These are phyloP conservation scores for Tichodroma muraria DNA, from an alignment of 2,113 vertebrate genomes.

Conservation along the genomic window DNA sequence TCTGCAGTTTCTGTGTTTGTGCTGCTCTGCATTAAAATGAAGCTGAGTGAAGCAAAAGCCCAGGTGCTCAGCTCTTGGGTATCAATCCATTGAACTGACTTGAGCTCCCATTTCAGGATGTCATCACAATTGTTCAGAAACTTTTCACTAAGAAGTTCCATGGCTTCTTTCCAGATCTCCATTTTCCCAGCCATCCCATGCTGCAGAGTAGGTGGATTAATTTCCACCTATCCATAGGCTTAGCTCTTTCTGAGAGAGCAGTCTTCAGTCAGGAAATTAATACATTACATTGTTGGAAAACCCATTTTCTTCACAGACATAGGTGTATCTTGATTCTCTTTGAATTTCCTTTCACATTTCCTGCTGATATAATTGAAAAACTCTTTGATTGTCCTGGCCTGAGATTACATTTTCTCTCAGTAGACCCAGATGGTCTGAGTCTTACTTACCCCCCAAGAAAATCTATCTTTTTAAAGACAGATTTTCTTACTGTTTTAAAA, in stretches of 20 bases:
- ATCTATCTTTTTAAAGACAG: background rate
- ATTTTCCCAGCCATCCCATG: background rate
- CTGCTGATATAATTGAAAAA: background rate
- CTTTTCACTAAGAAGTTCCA: background rate
- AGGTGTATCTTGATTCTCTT: background rate
- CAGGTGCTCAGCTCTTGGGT: background rate
- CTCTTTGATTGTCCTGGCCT: background rate
- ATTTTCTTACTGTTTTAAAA: background rate
- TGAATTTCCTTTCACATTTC: background rate
- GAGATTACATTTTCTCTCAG: background rate
- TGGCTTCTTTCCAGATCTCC: background rate
- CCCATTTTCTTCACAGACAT: background rate
- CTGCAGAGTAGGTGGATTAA: background rate
- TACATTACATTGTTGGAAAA: background rate
- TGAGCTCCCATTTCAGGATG: background rate
- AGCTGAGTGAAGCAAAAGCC: background rate
- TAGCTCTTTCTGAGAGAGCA: background rate
- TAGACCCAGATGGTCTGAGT: background rate
- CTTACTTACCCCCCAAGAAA: background rate
- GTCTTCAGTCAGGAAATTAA: background rate
- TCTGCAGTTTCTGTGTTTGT: background rate
- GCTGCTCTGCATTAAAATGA: background rate
- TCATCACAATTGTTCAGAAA: background rate
- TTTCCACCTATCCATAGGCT: background rate
- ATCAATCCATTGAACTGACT: background rate